Percentiles rank a stretch among this genome's conserved stretches.
phyloP scores from a whole-genome alignment of 2,888 invertebrate genomes.

The Heteropelma amictum region DNA sequence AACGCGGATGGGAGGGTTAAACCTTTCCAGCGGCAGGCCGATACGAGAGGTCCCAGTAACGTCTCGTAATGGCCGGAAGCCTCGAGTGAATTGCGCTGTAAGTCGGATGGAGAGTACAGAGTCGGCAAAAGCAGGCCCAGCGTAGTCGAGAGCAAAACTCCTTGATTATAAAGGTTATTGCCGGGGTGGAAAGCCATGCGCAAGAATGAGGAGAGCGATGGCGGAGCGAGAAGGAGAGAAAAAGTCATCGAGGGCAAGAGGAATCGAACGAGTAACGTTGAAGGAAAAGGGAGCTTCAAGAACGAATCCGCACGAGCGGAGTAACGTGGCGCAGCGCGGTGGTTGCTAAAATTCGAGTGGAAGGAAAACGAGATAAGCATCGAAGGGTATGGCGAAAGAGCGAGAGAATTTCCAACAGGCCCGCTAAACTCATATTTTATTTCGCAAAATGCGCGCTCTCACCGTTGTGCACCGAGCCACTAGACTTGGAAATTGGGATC shows the following conservation, averaged over 20 bases:
- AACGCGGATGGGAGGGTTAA: slow-evolving; percentile 33
- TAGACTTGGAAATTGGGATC: slow-evolving; percentile 61
- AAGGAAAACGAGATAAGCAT: slow-evolving; percentile 52
- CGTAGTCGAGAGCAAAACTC: slow-evolving; percentile 66
- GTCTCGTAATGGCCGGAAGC: slow-evolving; percentile 57
- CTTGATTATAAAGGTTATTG: slow-evolving; percentile 72
- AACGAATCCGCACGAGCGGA: slow-evolving; percentile 32
- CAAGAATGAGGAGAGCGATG: slow-evolving; percentile 59
- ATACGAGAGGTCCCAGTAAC: slow-evolving; percentile 54
- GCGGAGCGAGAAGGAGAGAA: slow-evolving; percentile 46
- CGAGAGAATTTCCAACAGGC: slow-evolving; percentile 51
- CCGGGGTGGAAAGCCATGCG: slow-evolving; percentile 65
- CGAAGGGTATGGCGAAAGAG: slow-evolving; percentile 52
- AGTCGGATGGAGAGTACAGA: slow-evolving; percentile 50
- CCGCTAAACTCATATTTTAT: slow-evolving; percentile 61
- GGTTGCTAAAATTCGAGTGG: slow-evolving; percentile 42
- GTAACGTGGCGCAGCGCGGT: not conserved
- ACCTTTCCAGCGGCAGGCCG: slow-evolving; percentile 42
- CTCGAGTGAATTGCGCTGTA: slow-evolving; percentile 59
- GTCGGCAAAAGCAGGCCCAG: slow-evolving; percentile 51
- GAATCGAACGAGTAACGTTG: slow-evolving; percentile 33
- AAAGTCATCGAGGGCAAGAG: slow-evolving; percentile 21
- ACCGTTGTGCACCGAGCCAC: slow-evolving; percentile 7
- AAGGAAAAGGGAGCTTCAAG: slow-evolving; percentile 45
- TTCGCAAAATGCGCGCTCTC: slow-evolving; percentile 57